Evolutionary conservation across 1,140 invertebrate species (phyloP).

Genomic region (Sogatella furcifera): DNA sequence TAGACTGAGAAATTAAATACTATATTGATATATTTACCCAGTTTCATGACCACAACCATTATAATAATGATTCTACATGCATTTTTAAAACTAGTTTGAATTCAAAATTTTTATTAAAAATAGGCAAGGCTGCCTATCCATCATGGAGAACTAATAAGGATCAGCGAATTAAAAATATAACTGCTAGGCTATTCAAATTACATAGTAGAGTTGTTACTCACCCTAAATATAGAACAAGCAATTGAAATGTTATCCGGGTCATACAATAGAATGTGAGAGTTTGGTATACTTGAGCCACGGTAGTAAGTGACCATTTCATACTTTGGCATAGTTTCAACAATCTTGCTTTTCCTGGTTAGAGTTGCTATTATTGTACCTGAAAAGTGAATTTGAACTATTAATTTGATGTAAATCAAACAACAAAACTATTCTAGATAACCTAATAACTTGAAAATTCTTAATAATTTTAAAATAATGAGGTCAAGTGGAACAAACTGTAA

Average conservation of each 20-base stretch:
- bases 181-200: no score
- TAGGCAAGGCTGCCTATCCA: no score
- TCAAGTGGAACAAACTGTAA: conserved; percentile 4
- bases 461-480: neutral
- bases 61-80: no score
- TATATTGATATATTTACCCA: no score
- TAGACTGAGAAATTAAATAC: no score
- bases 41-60: no score
- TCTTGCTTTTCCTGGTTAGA: conserved; percentile 67
- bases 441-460: no score
- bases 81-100: no score
- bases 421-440: no score
- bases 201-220: conserved; percentile 34
- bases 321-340: conserved; percentile 69
- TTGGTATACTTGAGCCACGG: conserved; percentile 78
- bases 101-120: no score
- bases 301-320: conserved; percentile 89
- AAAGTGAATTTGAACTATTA: conserved; percentile 4
- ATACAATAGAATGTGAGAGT: conserved; percentile 89
- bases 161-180: no score
- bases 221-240: conserved; percentile 82
- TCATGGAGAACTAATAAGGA: no score
- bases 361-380: conserved; percentile 74
- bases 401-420: neutral
- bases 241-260: conserved; percentile 88